phyloP scores from a whole-genome alignment of 2,888 invertebrate genomes.

The Oscheius sp. region DNA sequence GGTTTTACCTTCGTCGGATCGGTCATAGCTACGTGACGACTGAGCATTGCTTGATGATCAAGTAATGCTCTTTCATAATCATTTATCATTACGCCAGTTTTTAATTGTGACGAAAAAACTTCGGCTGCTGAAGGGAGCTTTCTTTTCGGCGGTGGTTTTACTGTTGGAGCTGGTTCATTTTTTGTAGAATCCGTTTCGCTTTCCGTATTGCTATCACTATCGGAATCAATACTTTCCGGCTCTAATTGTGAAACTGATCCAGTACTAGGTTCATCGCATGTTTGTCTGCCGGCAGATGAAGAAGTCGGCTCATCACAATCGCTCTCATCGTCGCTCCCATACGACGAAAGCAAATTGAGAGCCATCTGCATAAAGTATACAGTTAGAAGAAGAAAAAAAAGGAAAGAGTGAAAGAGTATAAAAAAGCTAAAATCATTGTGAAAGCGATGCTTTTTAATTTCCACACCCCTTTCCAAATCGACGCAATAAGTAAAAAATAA shows the following conservation, averaged over 20 bases:
- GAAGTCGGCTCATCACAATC: slow-evolving; percentile 12
- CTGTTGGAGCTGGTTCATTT: background rate
- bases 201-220: slow-evolving; percentile 13
- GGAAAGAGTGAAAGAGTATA: background rate
- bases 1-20: slow-evolving; percentile 19
- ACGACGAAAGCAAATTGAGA: slow-evolving; percentile 14
- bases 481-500: no score
- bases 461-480: no score
- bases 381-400: background rate
- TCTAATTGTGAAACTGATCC: no score
- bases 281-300: background rate
- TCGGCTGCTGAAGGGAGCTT: slow-evolving; percentile 13
- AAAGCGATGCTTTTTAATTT: no score
- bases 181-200: slow-evolving; percentile 14
- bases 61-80: slow-evolving; percentile 14
- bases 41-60: slow-evolving; percentile 24
- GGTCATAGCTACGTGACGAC: slow-evolving; percentile 12
- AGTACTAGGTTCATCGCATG: slow-evolving; percentile 4
- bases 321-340: slow-evolving; percentile 27
- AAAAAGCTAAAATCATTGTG: background rate
- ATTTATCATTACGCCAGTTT: background rate
- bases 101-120: background rate
- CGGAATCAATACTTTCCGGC: no score
- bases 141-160: slow-evolving; percentile 2
- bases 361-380: slow-evolving; percentile 14